These are phyloP conservation scores for Apus apus DNA, from an alignment of 2,113 vertebrate species.

Conservation along the genomic window DNA sequence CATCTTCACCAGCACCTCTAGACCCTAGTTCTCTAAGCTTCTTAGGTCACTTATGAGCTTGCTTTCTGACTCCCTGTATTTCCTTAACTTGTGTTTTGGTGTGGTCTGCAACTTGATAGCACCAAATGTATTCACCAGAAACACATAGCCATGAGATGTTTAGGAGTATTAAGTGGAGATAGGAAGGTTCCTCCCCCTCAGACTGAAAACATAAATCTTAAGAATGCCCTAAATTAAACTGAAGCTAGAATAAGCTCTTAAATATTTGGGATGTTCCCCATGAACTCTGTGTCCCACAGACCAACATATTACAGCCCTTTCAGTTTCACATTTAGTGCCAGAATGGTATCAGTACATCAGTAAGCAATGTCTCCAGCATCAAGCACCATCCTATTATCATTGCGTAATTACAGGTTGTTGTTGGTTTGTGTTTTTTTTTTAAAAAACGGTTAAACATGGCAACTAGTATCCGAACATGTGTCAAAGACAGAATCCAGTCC, in stretches of 20 bases:
- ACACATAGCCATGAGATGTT: background rate
- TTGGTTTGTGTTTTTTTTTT: background rate
- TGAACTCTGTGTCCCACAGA: background rate
- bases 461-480: accelerated
- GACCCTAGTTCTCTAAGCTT: background rate
- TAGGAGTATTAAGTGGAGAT: background rate
- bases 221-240: background rate
- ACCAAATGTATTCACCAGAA: background rate
- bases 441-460: background rate
- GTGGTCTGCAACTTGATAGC: background rate
- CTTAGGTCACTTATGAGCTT: slow-evolving; percentile 40
- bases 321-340: background rate
- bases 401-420: background rate
- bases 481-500: background rate
- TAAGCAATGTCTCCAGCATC: background rate
- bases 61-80: slow-evolving; percentile 17
- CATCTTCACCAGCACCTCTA: background rate
- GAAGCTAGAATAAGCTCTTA: background rate
- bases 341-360: background rate
- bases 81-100: background rate
- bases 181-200: background rate
- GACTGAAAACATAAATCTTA: background rate
- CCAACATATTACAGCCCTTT: background rate
- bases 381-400: background rate
- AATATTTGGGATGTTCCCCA: background rate